Conservation (phyloP, 2,888 invertebrate species). For the Steromphala cineraria region DNA sequence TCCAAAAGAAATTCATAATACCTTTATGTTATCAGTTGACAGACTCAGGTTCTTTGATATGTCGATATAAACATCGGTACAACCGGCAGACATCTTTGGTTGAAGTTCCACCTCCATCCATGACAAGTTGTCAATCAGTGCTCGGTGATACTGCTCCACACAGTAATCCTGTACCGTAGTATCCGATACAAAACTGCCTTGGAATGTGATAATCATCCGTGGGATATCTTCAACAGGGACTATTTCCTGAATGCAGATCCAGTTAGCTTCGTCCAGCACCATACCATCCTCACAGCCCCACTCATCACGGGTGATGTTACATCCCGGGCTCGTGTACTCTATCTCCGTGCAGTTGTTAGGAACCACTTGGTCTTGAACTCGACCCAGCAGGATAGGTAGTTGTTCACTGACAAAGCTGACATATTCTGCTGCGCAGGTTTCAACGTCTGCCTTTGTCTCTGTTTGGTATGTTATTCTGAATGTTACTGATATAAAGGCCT, state of each 20-base stretch:
- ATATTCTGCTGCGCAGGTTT: slow-evolving; percentile 34
- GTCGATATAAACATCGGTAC: slow-evolving; percentile 14
- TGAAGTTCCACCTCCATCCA: slow-evolving; percentile 7
- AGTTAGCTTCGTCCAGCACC: slow-evolving; percentile 14
- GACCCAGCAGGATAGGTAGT: slow-evolving; percentile 27
- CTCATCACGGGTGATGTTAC: slow-evolving; percentile 25
- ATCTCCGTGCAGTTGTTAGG: slow-evolving; percentile 22
- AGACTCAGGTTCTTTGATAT: slow-evolving; percentile 13
- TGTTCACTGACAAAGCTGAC: background rate
- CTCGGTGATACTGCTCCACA: slow-evolving; percentile 7
- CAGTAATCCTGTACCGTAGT: background rate
- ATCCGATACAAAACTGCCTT: slow-evolving; percentile 24
- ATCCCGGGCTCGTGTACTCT: slow-evolving; percentile 24
- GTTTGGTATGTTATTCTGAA: slow-evolving; percentile 28
- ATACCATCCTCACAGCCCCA: slow-evolving; percentile 38
- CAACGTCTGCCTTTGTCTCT: slow-evolving; percentile 23
- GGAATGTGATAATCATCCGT: slow-evolving; percentile 31
- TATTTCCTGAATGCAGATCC: slow-evolving; percentile 16
- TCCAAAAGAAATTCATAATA: background rate
- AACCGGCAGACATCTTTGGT: background rate
- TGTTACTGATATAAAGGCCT: slow-evolving; percentile 39
- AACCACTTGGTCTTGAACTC: slow-evolving; percentile 21
- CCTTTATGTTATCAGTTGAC: background rate
- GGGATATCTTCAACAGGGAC: slow-evolving; percentile 32
- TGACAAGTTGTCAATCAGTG: background rate